Evolutionary conservation across 1,140 invertebrate species (phyloP).

Genomic region (Dendrolimus punctatus): DNA sequence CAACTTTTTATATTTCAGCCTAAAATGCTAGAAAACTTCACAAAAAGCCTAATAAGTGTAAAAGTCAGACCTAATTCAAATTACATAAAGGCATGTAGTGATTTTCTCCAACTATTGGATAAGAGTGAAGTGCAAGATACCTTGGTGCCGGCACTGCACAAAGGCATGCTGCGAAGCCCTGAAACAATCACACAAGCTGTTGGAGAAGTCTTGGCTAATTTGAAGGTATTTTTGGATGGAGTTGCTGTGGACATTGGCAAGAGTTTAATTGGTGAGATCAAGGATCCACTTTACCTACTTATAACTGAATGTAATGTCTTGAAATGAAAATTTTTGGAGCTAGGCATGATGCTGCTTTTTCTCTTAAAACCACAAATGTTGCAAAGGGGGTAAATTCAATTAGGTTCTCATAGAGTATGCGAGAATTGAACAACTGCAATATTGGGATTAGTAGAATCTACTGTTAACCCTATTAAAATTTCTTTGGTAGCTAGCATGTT

Average conservation of each 20-base stretch:
- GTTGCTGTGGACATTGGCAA: slow-evolving; percentile 88
- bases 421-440: too few species aligned
- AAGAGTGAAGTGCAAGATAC: slow-evolving; percentile 83
- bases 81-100: slow-evolving; percentile 77
- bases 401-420: too few species aligned
- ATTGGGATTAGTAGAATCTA: too few species aligned
- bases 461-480: too few species aligned
- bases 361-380: too few species aligned
- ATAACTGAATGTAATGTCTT: too few species aligned
- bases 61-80: slow-evolving; percentile 83
- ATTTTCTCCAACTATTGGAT: slow-evolving; percentile 77
- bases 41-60: slow-evolving; percentile 86
- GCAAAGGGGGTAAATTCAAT: too few species aligned
- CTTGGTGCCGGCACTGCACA: slow-evolving; percentile 89
- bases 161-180: slow-evolving; percentile 93
- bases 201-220: slow-evolving; percentile 78
- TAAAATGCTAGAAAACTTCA: slow-evolving; percentile 81
- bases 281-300: not conserved
- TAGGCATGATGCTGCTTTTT: too few species aligned
- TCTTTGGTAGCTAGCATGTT: too few species aligned
- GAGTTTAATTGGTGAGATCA: slow-evolving; percentile 79
- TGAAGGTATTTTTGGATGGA: slow-evolving; percentile 85
- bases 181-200: slow-evolving; percentile 91
- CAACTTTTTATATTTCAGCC: slow-evolving; percentile 50
- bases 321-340: too few species aligned